Conservation (phyloP, 1,140 invertebrate species). For the Drosophila aff. region DNA sequence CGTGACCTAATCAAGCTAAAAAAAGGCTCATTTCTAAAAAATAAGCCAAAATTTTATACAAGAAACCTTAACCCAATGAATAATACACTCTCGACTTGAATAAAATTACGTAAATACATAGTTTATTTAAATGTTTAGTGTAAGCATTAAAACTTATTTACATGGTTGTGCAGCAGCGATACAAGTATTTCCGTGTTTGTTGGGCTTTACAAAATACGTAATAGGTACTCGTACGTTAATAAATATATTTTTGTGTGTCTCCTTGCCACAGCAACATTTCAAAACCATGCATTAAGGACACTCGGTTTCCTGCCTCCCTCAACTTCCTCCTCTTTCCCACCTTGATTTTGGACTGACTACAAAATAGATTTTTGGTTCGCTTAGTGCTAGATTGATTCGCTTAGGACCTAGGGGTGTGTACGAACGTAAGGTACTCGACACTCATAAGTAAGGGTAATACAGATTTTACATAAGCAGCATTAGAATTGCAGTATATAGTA, state of each 20-base stretch:
- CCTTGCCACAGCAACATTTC: conserved; percentile 55
- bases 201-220: conserved; percentile 64
- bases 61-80: neutral
- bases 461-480: conserved; percentile 67
- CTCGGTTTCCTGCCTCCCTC: conserved; percentile 43
- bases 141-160: conserved; percentile 78
- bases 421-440: conserved; percentile 42
- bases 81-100: neutral
- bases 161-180: conserved; percentile 76
- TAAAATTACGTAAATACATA: conserved; percentile 71
- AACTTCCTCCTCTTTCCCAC: neutral
- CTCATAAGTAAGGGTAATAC: conserved; percentile 33
- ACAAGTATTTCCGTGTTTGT: conserved; percentile 53
- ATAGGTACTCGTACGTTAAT: conserved; percentile 64
- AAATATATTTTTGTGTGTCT: conserved; percentile 45
- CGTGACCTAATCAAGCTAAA: too few species aligned
- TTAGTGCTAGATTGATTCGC: conserved; percentile 68
- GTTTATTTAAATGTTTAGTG: conserved; percentile 61
- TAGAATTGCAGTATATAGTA: conserved; percentile 26
- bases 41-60: neutral
- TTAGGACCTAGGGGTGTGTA: conserved; percentile 54
- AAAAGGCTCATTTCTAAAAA: too few species aligned
- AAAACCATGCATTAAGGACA: conserved; percentile 73
- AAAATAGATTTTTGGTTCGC: conserved; percentile 64
- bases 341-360: conserved; percentile 48